phyloP scores from a whole-genome alignment of 2,113 vertebrate genomes.

The Triplophysa siluroides region DNA sequence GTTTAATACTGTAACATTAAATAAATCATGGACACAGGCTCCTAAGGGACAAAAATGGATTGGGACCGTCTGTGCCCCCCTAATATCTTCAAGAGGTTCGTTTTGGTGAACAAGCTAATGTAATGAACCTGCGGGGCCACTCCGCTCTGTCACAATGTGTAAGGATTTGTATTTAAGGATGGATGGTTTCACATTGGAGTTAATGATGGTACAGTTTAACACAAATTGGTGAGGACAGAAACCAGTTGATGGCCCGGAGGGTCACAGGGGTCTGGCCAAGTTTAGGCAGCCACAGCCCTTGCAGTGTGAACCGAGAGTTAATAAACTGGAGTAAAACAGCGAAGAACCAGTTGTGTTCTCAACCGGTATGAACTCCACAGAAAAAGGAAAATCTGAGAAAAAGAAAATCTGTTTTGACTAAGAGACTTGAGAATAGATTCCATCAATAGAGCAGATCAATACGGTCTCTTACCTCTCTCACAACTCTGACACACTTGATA shows the following conservation, averaged over 20 bases:
- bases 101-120: constrained; percentile 65
- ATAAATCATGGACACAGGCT: constrained; percentile 62
- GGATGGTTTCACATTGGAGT: constrained; percentile 60
- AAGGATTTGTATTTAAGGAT: constrained; percentile 63
- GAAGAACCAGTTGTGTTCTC: background rate
- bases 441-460: constrained; percentile 52
- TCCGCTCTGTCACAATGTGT: constrained; percentile 72
- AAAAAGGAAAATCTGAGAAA: background rate
- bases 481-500: constrained; percentile 54
- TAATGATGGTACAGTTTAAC: constrained; percentile 64
- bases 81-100: constrained; percentile 39
- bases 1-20: constrained; percentile 57
- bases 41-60: constrained; percentile 45
- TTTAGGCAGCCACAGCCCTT: constrained; percentile 3
- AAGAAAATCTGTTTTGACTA: constrained; percentile 30
- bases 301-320: background rate
- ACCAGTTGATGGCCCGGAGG: constrained; percentile 43
- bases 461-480: constrained; percentile 61
- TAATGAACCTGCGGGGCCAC: constrained; percentile 69
- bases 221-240: constrained; percentile 53
- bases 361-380: constrained; percentile 6
- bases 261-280: constrained; percentile 18
- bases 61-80: constrained; percentile 1
- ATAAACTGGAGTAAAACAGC: background rate
- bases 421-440: constrained; percentile 31